Conservation (phyloP, 2,113 vertebrate genomes). For the Salminus brasiliensis region DNA sequence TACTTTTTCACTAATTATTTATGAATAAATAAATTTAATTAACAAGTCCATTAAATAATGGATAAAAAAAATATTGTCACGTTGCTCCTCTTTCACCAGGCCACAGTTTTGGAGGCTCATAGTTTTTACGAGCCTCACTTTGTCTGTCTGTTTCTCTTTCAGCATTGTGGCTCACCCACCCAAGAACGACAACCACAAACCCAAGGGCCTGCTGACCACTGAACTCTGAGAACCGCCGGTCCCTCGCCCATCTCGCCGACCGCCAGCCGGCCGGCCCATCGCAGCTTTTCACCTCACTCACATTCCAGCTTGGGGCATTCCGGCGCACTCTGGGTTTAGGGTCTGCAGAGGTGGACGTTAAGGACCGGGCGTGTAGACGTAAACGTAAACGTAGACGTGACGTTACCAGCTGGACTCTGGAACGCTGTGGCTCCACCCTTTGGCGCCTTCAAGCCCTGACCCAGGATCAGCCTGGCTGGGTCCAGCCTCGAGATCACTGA, state of each 20-base stretch:
- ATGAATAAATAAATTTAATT: too few species aligned
- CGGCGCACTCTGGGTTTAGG: not conserved
- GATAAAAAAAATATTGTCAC: too few species aligned
- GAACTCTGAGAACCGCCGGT: conserved; percentile 82
- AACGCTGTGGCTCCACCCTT: not conserved
- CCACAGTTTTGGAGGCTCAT: too few species aligned
- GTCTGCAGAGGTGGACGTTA: not conserved
- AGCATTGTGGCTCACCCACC: conserved; percentile 65
- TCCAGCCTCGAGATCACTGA: not conserved
- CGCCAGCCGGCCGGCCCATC: not conserved
- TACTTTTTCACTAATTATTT: too few species aligned
- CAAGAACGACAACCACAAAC: conserved; percentile 73
- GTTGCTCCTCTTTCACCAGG: too few species aligned
- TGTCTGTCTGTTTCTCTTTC: conserved; percentile 17
- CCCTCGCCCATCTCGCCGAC: not conserved
- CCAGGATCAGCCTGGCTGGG: not conserved
- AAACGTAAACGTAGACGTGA: not conserved
- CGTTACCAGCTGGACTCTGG: not conserved
- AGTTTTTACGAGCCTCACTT: not conserved
- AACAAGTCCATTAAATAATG: too few species aligned
- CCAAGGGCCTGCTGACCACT: conserved; percentile 90
- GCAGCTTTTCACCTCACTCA: not conserved
- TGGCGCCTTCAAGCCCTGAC: not conserved
- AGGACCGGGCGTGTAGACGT: too few species aligned
- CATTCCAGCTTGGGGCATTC: conserved; percentile 16